phyloP scores from a whole-genome alignment of 2,113 vertebrate species.

The Mesoclemmys tuberculata region DNA sequence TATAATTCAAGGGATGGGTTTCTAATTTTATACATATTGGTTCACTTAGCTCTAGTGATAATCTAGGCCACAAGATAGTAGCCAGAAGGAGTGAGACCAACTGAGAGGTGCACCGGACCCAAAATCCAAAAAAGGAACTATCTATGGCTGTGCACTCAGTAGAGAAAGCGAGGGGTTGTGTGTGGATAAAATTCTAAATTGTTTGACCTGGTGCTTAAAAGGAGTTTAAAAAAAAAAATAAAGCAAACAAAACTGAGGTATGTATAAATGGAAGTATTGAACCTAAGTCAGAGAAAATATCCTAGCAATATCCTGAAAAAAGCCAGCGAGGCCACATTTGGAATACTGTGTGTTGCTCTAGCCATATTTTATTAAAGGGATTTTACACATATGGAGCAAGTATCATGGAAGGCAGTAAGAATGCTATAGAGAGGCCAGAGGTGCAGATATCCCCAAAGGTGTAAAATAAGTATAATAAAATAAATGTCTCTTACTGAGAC shows the following conservation, averaged over 20 bases:
- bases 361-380: neutral
- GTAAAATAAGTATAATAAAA: neutral
- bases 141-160: neutral
- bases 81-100: slow-evolving; percentile 16
- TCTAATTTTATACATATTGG: slow-evolving; percentile 61
- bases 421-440: neutral
- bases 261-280: slow-evolving; percentile 58
- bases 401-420: neutral
- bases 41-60: slow-evolving; percentile 42
- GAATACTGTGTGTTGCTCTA: neutral
- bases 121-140: neutral
- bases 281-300: slow-evolving; percentile 43
- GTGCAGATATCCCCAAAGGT: neutral
- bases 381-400: neutral
- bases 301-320: neutral
- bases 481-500: neutral
- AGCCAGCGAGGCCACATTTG: slow-evolving; percentile 8
- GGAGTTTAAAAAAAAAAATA: neutral
- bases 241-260: slow-evolving; percentile 30
- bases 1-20: slow-evolving; percentile 45
- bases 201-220: slow-evolving; percentile 17
- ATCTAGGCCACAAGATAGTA: slow-evolving; percentile 55
- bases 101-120: neutral
- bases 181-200: slow-evolving; percentile 11
- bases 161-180: neutral